Conservation (phyloP, 2,888 invertebrate species). For the Gnatocerus cornutus region DNA sequence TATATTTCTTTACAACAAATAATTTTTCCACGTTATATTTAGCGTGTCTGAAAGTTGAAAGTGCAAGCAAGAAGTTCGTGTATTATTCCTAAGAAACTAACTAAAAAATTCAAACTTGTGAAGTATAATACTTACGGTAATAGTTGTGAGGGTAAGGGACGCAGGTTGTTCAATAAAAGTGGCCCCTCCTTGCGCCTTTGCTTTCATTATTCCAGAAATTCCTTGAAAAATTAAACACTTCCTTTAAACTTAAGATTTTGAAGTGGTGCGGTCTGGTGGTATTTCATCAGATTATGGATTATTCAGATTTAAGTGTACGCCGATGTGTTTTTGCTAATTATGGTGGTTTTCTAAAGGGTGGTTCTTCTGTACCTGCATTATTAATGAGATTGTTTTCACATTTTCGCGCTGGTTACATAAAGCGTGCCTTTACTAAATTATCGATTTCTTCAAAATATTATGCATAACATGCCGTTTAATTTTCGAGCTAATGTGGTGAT, state of each 20-base stretch:
- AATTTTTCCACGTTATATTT: too few species aligned
- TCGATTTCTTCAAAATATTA: background rate
- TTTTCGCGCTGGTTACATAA: background rate
- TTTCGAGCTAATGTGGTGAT: conserved; percentile 1
- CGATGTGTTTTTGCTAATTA: conserved; percentile 24
- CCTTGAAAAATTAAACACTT: conserved; percentile 33
- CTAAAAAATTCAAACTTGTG: conserved; percentile 41
- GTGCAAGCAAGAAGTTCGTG: conserved; percentile 15
- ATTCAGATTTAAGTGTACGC: conserved; percentile 30
- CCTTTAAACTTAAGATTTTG: conserved; percentile 22
- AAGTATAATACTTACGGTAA: conserved; percentile 40
- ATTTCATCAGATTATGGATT: conserved; percentile 32
- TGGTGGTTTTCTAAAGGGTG: background rate
- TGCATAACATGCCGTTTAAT: conserved; percentile 1
- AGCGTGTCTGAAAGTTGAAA: background rate
- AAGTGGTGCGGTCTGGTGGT: conserved; percentile 23
- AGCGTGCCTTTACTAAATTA: background rate
- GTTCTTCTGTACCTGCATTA: conserved; percentile 10
- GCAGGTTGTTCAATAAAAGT: conserved; percentile 20
- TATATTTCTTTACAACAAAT: too few species aligned
- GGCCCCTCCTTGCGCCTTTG: conserved; percentile 3
- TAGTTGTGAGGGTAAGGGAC: conserved; percentile 20
- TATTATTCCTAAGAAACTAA: conserved; percentile 25
- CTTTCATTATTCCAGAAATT: conserved; percentile 24
- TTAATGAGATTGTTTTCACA: conserved; percentile 28